phyloP scores from a whole-genome alignment of 2,888 invertebrate species.

The Tipula lateralis region DNA sequence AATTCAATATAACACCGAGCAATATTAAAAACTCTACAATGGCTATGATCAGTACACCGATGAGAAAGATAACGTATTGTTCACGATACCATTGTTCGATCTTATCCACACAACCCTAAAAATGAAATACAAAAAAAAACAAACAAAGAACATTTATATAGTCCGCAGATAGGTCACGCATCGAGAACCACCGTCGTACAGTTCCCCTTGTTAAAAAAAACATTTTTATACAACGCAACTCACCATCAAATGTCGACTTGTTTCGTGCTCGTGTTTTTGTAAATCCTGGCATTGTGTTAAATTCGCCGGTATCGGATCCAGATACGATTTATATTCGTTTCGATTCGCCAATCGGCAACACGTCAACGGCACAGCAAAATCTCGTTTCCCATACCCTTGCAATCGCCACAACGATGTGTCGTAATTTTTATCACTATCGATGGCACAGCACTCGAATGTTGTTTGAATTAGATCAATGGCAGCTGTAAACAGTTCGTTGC shows the following conservation, averaged over 20 bases:
- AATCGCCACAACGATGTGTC: slow-evolving; percentile 76
- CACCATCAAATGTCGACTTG: slow-evolving; percentile 43
- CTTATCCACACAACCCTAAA: slow-evolving; percentile 63
- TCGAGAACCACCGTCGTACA: not conserved
- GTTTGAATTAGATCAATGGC: slow-evolving; percentile 76
- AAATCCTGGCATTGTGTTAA: slow-evolving; percentile 62
- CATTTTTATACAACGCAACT: not conserved
- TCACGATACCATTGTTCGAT: slow-evolving; percentile 73
- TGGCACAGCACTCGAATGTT: slow-evolving; percentile 70
- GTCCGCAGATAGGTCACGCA: slow-evolving; percentile 30
- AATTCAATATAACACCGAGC: slow-evolving; percentile 65
- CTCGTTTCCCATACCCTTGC: slow-evolving; percentile 65
- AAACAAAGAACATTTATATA: no score
- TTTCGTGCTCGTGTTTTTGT: slow-evolving; percentile 42
- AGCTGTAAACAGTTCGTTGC: slow-evolving; percentile 65
- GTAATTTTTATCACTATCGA: slow-evolving; percentile 72
- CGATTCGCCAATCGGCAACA: slow-evolving; percentile 64
- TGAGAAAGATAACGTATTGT: slow-evolving; percentile 65
- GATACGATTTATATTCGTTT: slow-evolving; percentile 56
- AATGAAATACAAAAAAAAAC: slow-evolving; percentile 35
- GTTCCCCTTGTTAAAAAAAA: not conserved
- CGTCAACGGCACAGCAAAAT: slow-evolving; percentile 62
- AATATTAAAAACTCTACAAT: slow-evolving; percentile 69
- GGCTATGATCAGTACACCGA: slow-evolving; percentile 60
- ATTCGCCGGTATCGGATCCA: slow-evolving; percentile 72